Base-by-base conservation (phyloP, 2,797 vertebrate genomes). In the Labroides dimidiatus region DNA sequence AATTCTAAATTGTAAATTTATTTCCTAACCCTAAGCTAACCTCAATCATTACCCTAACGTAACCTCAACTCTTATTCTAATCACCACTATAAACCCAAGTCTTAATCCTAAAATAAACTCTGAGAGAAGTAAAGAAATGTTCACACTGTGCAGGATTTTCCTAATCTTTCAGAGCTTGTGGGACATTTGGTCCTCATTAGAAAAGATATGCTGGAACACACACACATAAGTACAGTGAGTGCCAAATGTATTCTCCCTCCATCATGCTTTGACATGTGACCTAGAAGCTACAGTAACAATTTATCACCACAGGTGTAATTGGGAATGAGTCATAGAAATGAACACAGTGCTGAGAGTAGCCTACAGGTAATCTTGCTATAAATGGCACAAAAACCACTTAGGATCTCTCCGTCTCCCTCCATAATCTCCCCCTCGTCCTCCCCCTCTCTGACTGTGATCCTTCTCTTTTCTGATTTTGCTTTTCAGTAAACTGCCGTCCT, bases 401-500 rank as follows among this genome's bases (percentile, higher is more conserved):
- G 57, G 54, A 72, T 58, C 56, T 78, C 43, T 72, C 49, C 45
- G 54, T 77, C 72, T 85, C 24, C 65, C 60, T 69, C 54, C 66
- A 49, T 77, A 74, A 82, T 84, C 82, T 77, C 54, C 20, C 37
- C n/a, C 42, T 62, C n/a, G n/a, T n/a, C 63, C 49, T 53, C 48
- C 14, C 42, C 1, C 36, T 73, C 30, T 57, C 42, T 54, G 17
- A 69, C 54, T 36, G 17, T 17, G 37, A 63, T 56, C 62, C 33
- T 33, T 61, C 13, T 70, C 43, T 61, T 47, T 44, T 56, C 30
- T 39, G 45, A 52, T 78, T 63, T 74, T 59, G 52, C 21, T 69
- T 54, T 77, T 59, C 80, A 96, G 95, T 72, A 96, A 95, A 86
- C 88, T 96, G 36, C 95, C 95, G 0, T 71, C 88, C 44, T 96